Base-by-base conservation (phyloP, 2,113 vertebrate genomes). In the Shinisaurus crocodilurus region DNA sequence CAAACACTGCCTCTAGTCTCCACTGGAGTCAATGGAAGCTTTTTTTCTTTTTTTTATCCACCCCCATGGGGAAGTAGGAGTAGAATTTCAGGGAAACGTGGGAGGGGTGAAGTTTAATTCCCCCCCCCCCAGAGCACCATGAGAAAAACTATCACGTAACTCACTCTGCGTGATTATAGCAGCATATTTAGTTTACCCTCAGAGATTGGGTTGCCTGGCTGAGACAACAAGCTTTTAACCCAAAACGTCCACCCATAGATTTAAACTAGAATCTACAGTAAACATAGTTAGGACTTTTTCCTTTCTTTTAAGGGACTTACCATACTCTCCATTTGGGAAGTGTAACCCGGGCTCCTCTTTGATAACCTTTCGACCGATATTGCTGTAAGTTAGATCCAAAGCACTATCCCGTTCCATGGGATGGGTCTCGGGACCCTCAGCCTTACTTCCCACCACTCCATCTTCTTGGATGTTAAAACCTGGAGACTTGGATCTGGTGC, bases 361-460 rank as follows among this genome's bases (percentile, higher is more conserved):
- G 89, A 98, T 97, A 37, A 94, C 91, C 95, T 98, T 97, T 67
- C 97, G 96, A 75, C 96, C 96, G 32, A 98, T 96, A 88, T 89
- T 98, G 88, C 98, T 97, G 0, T 98, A 98, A 0, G 99, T 98
- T 93, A 99, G 97, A 97, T 98, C 99, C 94, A 99, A 96, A 89
- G 98, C 98, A 45, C 98, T 96, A 0, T 98, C 96, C n/a, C 97
- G 98, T 97, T 99, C 98, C 20, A 93, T 16, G 83, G 94, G 85
- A 1, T 89, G 45, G 0, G 3, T 95, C 43, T 98, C 98, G 0
- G 95, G 72, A 67, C 92, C 89, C 50, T 99, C 98, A 0, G 91
- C 27, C 90, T 97, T 99, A 34, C 50, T 90, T 32, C 93, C 88
- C 0, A 9, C 67, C 23, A 69, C 95, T 0, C 89, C 3, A 5